These are phyloP conservation scores for Lithophane semibrunnea DNA, from an alignment of 2,888 invertebrate species.

Conservation along the genomic window DNA sequence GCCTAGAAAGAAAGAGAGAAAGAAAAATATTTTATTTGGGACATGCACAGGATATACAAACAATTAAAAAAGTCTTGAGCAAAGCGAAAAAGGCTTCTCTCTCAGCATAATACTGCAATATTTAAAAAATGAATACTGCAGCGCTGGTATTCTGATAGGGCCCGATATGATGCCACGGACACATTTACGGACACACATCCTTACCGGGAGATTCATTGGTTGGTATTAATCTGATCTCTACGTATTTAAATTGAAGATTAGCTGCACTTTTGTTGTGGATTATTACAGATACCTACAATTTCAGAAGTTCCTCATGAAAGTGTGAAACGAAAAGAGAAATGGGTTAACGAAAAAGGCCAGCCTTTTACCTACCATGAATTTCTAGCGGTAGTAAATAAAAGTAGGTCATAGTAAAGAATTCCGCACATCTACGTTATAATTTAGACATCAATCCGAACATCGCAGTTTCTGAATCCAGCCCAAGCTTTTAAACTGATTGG, in stretches of 20 bases:
- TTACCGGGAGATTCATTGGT: no score
- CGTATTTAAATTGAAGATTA: background rate
- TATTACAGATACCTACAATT: background rate
- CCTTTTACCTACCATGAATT: conserved; percentile 12
- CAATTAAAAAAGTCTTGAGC: no score
- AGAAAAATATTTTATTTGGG: no score
- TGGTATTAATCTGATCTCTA: no score
- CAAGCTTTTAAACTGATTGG: conserved; percentile 59
- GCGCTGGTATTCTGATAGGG: no score
- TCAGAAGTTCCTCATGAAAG: background rate
- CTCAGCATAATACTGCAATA: no score
- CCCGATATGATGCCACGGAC: no score
- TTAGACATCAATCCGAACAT: conserved; percentile 48
- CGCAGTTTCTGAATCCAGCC: conserved; percentile 33
- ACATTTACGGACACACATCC: no score
- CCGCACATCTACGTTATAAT: conserved; percentile 34
- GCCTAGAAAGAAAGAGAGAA: no score
- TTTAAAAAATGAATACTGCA: no score
- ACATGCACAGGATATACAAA: no score
- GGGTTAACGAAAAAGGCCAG: background rate
- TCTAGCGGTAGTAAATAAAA: background rate
- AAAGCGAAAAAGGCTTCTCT: no score
- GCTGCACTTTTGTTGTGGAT: background rate
- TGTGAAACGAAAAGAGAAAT: background rate
- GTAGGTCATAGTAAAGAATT: conserved; percentile 20